These are phyloP conservation scores for Zaprionus ghesquierei DNA, from an alignment of 1,140 invertebrate genomes.

Conservation along the genomic window DNA sequence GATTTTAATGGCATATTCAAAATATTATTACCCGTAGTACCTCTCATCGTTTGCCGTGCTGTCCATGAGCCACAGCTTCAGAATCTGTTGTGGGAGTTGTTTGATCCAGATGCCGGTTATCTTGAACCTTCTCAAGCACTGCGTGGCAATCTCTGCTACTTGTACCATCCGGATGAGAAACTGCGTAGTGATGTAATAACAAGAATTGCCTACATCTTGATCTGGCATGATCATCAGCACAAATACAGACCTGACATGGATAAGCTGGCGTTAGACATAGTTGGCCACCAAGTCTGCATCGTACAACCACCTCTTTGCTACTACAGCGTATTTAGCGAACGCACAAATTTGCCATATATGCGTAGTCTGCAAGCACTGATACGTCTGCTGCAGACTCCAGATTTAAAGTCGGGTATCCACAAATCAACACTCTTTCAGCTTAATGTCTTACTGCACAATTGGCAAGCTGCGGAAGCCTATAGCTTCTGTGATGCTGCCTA, in stretches of 20 bases:
- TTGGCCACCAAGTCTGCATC: conserved; percentile 47
- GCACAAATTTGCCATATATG: neutral
- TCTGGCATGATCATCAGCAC: conserved; percentile 14
- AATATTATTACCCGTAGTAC: conserved; percentile 48
- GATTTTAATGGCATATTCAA: conserved; percentile 32
- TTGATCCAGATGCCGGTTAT: conserved; percentile 42
- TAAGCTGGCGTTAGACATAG: neutral
- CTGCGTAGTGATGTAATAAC: conserved; percentile 47
- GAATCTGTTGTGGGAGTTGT: conserved; percentile 38
- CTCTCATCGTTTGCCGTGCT: conserved; percentile 49
- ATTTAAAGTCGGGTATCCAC: conserved; percentile 55
- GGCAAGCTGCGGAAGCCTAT: conserved; percentile 42
- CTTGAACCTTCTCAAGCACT: conserved; percentile 31
- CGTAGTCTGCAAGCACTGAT: conserved; percentile 47
- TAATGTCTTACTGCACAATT: conserved; percentile 67
- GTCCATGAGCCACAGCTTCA: conserved; percentile 28
- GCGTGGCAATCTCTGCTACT: conserved; percentile 55
- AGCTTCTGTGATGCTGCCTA: conserved; percentile 6
- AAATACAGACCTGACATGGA: conserved; percentile 20
- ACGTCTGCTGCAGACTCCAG: conserved; percentile 47
- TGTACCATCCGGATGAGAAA: conserved; percentile 45
- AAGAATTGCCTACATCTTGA: conserved; percentile 35
- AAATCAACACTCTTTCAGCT: conserved; percentile 70
- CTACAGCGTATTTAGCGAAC: conserved; percentile 35
- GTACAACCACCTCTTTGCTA: conserved; percentile 33